Conservation (phyloP, 1,140 invertebrate species). For the Dysdera silvatica region DNA sequence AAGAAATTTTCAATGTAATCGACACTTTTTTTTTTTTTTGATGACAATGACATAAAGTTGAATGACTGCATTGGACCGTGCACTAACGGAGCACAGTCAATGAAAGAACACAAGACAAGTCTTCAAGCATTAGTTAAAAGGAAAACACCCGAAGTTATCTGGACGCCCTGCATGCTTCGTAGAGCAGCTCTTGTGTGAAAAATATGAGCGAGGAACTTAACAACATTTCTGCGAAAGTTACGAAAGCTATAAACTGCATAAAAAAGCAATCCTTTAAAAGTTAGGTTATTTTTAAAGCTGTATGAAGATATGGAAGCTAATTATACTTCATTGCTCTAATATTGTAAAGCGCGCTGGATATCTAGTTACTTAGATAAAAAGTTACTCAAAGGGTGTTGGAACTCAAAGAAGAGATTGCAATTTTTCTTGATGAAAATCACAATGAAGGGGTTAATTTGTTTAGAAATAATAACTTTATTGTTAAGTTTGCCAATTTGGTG, state of each 20-base stretch:
- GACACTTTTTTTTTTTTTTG: background rate
- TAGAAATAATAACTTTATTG: too few relatives aligned
- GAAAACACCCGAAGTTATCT: background rate
- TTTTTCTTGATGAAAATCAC: too few relatives aligned
- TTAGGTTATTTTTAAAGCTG: background rate
- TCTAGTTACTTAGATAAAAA: background rate
- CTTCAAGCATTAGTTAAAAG: background rate
- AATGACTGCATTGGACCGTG: background rate
- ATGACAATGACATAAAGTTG: background rate
- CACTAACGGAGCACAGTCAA: background rate
- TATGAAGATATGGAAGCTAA: background rate
- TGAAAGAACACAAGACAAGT: background rate
- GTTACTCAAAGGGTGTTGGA: background rate
- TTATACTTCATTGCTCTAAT: background rate
- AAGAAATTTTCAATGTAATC: background rate
- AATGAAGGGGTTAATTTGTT: too few relatives aligned
- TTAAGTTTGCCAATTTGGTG: too few relatives aligned
- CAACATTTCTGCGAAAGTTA: too few relatives aligned
- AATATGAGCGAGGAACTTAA: background rate
- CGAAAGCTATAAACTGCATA: background rate
- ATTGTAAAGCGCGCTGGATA: background rate
- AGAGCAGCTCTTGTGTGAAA: background rate
- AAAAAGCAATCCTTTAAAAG: background rate
- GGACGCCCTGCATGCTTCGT: background rate
- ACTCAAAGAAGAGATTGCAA: background rate